Conservation (phyloP, 2,888 invertebrate genomes). For the Neoitamus cyanurus region DNA sequence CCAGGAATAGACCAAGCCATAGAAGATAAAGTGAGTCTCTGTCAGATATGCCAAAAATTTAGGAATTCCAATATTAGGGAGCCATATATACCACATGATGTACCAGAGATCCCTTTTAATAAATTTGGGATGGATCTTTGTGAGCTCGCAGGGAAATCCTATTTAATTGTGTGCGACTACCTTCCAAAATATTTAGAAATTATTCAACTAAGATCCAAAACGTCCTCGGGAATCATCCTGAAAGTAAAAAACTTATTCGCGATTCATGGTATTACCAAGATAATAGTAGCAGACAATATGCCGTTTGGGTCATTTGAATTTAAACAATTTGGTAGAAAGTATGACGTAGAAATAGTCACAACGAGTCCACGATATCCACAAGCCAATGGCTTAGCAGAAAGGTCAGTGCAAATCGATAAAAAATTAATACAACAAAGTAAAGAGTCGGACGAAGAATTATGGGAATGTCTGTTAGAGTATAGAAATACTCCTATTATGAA, state of each 20-base stretch:
- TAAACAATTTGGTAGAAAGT: constrained; percentile 53
- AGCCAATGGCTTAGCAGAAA: constrained; percentile 2
- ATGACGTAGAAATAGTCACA: constrained; percentile 52
- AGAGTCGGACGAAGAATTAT: too few relatives aligned
- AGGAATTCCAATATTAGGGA: not conserved
- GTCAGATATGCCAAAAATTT: constrained; percentile 45
- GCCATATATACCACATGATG: constrained; percentile 2
- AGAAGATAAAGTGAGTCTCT: constrained; percentile 22
- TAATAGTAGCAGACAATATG: constrained; percentile 54
- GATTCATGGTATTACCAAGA: constrained; percentile 53
- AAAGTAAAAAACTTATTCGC: constrained; percentile 1
- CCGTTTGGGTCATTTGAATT: constrained; percentile 55
- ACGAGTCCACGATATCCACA: constrained; percentile 51
- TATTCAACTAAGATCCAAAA: not conserved
- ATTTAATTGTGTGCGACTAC: constrained; percentile 54
- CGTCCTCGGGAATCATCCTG: not conserved
- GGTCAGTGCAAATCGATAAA: not conserved
- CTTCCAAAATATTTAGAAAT: constrained; percentile 53
- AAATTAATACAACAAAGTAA: too few relatives aligned
- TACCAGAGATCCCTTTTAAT: constrained; percentile 44
- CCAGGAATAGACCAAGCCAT: too few relatives aligned
- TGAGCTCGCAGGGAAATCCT: constrained; percentile 33
- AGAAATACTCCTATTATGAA: too few relatives aligned
- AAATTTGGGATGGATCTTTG: constrained; percentile 57
- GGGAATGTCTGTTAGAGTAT: too few relatives aligned